Evolutionary conservation across 2,888 invertebrate species (phyloP), one percentile per base, ranked within the genome.

Genomic region (Ariolimax columbianus): DNA sequence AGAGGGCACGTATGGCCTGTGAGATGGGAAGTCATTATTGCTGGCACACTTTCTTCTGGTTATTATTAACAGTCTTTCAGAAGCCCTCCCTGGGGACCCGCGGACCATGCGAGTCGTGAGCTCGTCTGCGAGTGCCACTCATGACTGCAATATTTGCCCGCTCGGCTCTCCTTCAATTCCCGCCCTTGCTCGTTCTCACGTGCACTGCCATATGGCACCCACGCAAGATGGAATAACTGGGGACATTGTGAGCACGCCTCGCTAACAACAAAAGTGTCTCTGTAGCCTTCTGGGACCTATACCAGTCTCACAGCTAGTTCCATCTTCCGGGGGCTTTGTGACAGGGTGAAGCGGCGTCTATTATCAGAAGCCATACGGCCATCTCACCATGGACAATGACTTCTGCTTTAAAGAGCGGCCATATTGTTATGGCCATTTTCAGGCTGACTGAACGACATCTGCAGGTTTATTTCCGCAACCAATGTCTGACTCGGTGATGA

Each of bases 151-250:
- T 75, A 75, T 82, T 75, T 73, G 40, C 63, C 30, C 59, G 82
- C 82, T 82, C 82, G 0, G 66, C 66, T 33, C 79, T 79, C 68
- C 40, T 63, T n/a, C 82, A 73, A 73, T 73, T 73, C 72, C n/a
- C 59, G 77, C 26, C 47, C 79, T 43, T 79, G 79, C 79, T 79
- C 79, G 51, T 59, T 75, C 83, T 77, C 83, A 83, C 83, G 77
- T 68, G 77, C 83, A 59, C 77, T 66, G 77, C 83, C 83, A 83
- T 77, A 83, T 77, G 82, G 82, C 75, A 63, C 75, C 75, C 75
- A 75, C 75, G 82, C 82, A 82, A 82, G 59, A 75, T 40, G 82
- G 40, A 63, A 75, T 73, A 75, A 73, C 59, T 30, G 63, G 63
- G 75, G 33, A 43, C 73, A 30, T 75, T 82, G 73, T 43, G 63